A percentile compares a stretch with the other conserved stretches of the same genome.
Conservation (phyloP, 2,797 vertebrate species). For the Oceanodroma leucorhoa region DNA sequence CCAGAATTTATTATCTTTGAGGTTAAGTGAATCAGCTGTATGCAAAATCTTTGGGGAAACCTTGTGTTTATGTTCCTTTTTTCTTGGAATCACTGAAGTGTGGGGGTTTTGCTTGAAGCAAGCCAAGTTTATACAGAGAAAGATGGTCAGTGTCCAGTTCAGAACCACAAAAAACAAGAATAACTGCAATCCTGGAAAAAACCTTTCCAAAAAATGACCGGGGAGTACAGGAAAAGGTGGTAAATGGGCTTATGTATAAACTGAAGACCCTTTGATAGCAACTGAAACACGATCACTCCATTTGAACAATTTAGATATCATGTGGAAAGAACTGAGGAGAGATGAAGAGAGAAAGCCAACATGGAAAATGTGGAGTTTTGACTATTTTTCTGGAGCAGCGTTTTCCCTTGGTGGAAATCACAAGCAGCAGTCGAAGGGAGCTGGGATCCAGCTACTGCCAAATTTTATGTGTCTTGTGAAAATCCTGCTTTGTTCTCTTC, state of each 20-base stretch:
- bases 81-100: conserved; percentile 48
- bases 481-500: neutral
- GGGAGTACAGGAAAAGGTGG: neutral
- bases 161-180: neutral
- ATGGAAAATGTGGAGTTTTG: neutral
- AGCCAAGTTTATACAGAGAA: conserved; percentile 27
- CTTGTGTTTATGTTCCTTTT: conserved; percentile 20
- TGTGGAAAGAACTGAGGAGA: neutral
- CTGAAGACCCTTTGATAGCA: neutral
- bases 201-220: neutral
- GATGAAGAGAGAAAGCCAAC: neutral
- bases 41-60: conserved; percentile 44
- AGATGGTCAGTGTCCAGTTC: neutral
- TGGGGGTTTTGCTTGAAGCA: conserved; percentile 29
- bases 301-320: neutral
- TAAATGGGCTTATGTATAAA: neutral
- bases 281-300: neutral
- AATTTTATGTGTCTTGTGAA: neutral
- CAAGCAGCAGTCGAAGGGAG: neutral
- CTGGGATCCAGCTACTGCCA: neutral
- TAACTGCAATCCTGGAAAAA: neutral
- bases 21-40: conserved; percentile 45
- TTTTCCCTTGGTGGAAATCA: neutral
- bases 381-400: neutral
- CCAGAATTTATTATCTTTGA: conserved; percentile 28